phyloP scores from a whole-genome alignment of 2,797 vertebrate genomes.

The Sebastes miniatus region DNA sequence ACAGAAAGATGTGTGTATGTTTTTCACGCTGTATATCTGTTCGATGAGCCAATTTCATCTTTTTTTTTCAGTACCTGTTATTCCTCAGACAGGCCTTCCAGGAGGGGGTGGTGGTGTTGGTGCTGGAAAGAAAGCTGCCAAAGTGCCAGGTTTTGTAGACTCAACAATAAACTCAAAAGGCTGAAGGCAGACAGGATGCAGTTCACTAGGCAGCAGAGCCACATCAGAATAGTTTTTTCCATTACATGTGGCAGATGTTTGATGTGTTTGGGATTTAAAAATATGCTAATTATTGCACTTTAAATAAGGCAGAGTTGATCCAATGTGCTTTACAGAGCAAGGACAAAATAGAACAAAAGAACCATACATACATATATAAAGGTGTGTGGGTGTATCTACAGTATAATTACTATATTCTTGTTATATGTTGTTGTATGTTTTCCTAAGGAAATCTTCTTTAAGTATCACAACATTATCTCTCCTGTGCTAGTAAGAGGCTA shows the following conservation, averaged over 20 bases:
- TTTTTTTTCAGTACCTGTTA: conserved; percentile 81
- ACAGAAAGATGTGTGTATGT: background rate
- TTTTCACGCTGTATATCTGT: conserved; percentile 16
- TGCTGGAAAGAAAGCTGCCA: conserved; percentile 82
- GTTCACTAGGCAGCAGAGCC: conserved; percentile 5
- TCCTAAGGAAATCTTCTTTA: background rate
- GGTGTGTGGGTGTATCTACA: background rate
- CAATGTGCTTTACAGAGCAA: background rate
- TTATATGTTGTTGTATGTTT: background rate
- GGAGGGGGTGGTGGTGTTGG: conserved; percentile 81
- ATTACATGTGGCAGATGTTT: conserved; percentile 11
- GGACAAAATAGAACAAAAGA: background rate
- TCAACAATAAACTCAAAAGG: conserved; percentile 39
- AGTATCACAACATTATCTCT: background rate
- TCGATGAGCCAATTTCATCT: conserved; percentile 7
- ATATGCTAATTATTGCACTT: background rate
- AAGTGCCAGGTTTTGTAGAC: conserved; percentile 87
- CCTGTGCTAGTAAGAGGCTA: background rate
- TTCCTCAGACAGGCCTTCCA: conserved; percentile 87
- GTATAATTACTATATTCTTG: background rate
- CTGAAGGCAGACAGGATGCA: conserved; percentile 48
- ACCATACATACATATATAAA: background rate
- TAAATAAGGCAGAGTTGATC: background rate
- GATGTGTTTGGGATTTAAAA: background rate
- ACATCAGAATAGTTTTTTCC: conserved; percentile 13